These are phyloP conservation scores for Bombus impatiens DNA, from an alignment of 1,140 invertebrate genomes.

Conservation along the genomic window DNA sequence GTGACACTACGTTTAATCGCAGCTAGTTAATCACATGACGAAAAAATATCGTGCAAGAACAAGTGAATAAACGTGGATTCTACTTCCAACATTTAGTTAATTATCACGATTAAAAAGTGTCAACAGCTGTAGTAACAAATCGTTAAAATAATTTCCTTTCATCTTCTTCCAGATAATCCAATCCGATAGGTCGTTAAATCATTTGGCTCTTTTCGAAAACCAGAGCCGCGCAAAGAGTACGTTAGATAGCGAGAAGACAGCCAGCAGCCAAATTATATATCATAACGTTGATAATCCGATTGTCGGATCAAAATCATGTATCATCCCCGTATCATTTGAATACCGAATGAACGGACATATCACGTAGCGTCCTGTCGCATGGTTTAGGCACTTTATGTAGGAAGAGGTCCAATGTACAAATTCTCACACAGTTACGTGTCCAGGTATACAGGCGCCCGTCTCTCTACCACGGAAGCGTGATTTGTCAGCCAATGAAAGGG, in stretches of 20 bases:
- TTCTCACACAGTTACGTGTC: conserved; percentile 45
- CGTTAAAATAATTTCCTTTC: no score
- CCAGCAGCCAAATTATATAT: not conserved
- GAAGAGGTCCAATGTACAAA: conserved; percentile 19
- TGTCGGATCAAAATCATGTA: conserved; percentile 58
- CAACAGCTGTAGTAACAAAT: no score
- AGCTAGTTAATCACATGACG: not conserved
- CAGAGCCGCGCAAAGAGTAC: not conserved
- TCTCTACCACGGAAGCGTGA: conserved; percentile 48
- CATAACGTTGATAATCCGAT: conserved; percentile 56
- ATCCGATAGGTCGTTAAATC: no score
- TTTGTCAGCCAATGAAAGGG: conserved; percentile 56
- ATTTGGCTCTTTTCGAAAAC: no score
- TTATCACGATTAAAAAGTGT: no score
- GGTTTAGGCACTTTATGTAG: conserved; percentile 51
- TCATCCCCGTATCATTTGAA: conserved; percentile 51
- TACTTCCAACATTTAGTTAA: no score
- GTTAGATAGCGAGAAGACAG: not conserved
- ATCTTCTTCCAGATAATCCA: no score
- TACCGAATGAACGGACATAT: conserved; percentile 54
- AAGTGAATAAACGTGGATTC: no score
- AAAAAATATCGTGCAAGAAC: no score
- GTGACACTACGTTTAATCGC: not conserved
- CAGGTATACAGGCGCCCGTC: conserved; percentile 33
- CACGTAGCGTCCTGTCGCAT: conserved; percentile 55